Evolutionary conservation across 64 coral and sea anemone species (phyloP).

Genomic region (Montipora cactus): DNA sequence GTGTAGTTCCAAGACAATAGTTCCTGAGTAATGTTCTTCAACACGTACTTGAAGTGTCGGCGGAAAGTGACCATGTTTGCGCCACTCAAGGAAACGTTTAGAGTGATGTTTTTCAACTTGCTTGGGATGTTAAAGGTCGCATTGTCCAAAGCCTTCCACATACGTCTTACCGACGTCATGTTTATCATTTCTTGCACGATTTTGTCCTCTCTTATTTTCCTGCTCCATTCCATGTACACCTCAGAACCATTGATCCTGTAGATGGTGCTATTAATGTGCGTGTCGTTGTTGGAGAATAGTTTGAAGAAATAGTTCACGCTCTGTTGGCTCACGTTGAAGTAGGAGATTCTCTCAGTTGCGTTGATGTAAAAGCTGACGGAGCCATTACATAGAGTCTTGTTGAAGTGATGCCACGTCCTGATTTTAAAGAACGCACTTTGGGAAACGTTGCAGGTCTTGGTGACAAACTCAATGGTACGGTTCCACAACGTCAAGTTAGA

Average conservation of each 20-base stretch:
- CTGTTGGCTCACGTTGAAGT: slow-evolving; percentile 59
- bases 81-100: slow-evolving; percentile 64
- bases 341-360: slow-evolving; percentile 47
- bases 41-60: slow-evolving; percentile 58
- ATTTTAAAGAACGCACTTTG: slow-evolving; percentile 66
- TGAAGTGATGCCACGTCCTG: slow-evolving; percentile 80
- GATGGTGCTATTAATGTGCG: slow-evolving; percentile 67
- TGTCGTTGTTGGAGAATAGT: slow-evolving; percentile 57
- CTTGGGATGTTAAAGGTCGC: slow-evolving; percentile 65
- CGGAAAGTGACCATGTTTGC: slow-evolving; percentile 58
- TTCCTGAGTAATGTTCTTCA: slow-evolving; percentile 68
- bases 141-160: slow-evolving; percentile 68
- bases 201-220: slow-evolving; percentile 51
- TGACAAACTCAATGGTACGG: slow-evolving; percentile 74
- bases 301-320: slow-evolving; percentile 66
- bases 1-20: slow-evolving; percentile 71
- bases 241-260: slow-evolving; percentile 76
- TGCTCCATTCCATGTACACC: slow-evolving; percentile 64
- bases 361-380: slow-evolving; percentile 70
- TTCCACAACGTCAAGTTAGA: slow-evolving; percentile 80
- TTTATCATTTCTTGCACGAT: slow-evolving; percentile 37
- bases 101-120: slow-evolving; percentile 81
- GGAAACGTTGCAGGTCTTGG: slow-evolving; percentile 69
- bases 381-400: slow-evolving; percentile 76
- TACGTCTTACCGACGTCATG: slow-evolving; percentile 41